Conservation (phyloP, 2,113 vertebrate species). For the Nipponia nippon region DNA sequence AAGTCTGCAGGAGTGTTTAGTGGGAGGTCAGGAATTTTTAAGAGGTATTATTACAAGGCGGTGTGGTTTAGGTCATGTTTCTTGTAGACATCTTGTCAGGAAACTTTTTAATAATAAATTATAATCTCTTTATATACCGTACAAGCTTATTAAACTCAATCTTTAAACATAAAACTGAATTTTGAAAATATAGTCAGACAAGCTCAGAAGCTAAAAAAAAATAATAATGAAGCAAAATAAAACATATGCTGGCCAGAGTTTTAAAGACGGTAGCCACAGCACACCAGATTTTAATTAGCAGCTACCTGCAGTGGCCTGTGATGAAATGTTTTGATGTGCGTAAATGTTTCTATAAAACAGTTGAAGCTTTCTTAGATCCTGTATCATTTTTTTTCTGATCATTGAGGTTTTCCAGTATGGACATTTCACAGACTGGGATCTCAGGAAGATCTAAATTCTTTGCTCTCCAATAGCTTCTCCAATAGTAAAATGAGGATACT, state of each 20-base stretch:
- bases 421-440: neutral
- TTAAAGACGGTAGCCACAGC: constrained; percentile 47
- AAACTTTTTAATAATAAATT: constrained; percentile 71
- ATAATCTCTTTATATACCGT: constrained; percentile 56
- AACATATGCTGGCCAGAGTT: constrained; percentile 44
- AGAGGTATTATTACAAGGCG: constrained; percentile 63
- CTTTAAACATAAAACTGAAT: constrained; percentile 21
- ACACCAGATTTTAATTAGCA: constrained; percentile 59
- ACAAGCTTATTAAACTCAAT: constrained; percentile 52
- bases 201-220: neutral
- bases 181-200: constrained; percentile 19
- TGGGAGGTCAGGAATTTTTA: constrained; percentile 73
- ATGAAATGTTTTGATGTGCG: constrained; percentile 51
- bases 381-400: neutral
- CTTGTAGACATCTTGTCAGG: constrained; percentile 49
- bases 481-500: neutral
- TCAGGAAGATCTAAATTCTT: neutral
- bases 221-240: neutral
- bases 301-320: constrained; percentile 49
- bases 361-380: constrained; percentile 9
- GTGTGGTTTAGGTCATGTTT: constrained; percentile 64
- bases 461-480: neutral
- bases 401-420: neutral
- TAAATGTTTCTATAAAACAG: constrained; percentile 56
- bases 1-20: constrained; percentile 53